These are phyloP conservation scores for Drosophila yakuba DNA, from an alignment of 1,140 invertebrate species.

Conservation along the genomic window DNA sequence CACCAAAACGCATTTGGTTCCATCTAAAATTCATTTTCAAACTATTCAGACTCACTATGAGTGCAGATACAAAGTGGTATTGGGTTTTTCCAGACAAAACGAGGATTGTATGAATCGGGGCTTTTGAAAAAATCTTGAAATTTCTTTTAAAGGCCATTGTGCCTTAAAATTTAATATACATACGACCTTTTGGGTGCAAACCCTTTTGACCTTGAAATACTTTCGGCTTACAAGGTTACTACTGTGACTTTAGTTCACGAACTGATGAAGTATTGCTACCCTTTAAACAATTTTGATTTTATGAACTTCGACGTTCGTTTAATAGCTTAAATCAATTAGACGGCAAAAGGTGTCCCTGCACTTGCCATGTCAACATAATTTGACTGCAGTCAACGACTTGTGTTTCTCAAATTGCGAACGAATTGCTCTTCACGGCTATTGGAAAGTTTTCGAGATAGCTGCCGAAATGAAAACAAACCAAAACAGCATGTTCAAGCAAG, in stretches of 20 bases:
- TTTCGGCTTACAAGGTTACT: no score
- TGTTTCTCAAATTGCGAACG: conserved; percentile 57
- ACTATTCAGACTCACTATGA: neutral
- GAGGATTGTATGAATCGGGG: neutral
- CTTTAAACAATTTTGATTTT: neutral
- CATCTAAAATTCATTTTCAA: neutral
- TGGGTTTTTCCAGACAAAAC: no score
- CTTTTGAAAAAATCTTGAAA: neutral
- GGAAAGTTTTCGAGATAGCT: conserved; percentile 41
- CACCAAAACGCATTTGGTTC: neutral
- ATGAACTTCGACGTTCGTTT: neutral
- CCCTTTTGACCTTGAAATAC: no score
- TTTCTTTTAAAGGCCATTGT: no score
- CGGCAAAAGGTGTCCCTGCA: neutral
- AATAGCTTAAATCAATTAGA: neutral
- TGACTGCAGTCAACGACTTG: conserved; percentile 45
- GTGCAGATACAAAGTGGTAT: neutral
- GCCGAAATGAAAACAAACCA: conserved; percentile 45
- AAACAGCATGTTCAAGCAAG: conserved; percentile 40
- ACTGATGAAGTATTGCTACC: no score
- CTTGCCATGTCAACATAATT: conserved; percentile 39
- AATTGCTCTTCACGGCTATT: conserved; percentile 32
- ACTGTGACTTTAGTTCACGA: no score
- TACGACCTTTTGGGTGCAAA: no score
- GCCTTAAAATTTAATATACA: no score